Conservation (phyloP, 2,113 vertebrate genomes). For the Monopterus albus region DNA sequence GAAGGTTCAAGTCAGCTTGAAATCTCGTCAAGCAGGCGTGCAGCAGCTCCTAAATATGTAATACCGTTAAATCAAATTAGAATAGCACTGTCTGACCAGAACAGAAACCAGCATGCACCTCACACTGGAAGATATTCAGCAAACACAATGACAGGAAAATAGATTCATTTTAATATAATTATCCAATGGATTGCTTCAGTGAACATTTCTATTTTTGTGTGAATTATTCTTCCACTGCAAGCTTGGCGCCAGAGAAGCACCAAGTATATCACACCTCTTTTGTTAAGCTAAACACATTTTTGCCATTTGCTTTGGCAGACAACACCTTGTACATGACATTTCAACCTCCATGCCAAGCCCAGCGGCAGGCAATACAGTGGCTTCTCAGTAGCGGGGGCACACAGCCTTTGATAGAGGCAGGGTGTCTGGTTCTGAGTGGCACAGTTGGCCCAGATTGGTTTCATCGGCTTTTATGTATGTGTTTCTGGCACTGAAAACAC, state of each 20-base stretch:
- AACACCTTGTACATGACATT: conserved; percentile 49
- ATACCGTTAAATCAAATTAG: conserved; percentile 76
- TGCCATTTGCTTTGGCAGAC: conserved; percentile 66
- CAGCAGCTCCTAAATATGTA: conserved; percentile 67
- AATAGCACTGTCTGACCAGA: conserved; percentile 54
- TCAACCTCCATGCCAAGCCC: conserved; percentile 53
- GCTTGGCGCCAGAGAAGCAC: conserved; percentile 46
- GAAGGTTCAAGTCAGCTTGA: conserved; percentile 58
- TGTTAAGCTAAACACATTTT: conserved; percentile 69
- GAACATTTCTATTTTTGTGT: conserved; percentile 48
- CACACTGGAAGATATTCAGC: conserved; percentile 53
- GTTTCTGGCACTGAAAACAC: conserved; percentile 13
- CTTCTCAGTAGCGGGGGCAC: conserved; percentile 36
- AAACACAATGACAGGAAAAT: conserved; percentile 39
- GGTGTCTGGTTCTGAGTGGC: conserved; percentile 45
- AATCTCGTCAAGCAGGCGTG: conserved; percentile 67
- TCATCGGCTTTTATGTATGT: conserved; percentile 39
- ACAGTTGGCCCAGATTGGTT: conserved; percentile 41
- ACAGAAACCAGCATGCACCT: conserved; percentile 45
- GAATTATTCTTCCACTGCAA: conserved; percentile 44
- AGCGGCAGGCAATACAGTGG: conserved; percentile 17
- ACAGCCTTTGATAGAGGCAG: conserved; percentile 38
- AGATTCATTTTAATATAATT: conserved; percentile 66
- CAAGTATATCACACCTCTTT: conserved; percentile 44
- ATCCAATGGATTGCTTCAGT: conserved; percentile 59